Evolutionary conservation across 2,797 vertebrate species (phyloP), one percentile per base, ranked within the genome.

Genomic region (Serranus cabrilla): DNA sequence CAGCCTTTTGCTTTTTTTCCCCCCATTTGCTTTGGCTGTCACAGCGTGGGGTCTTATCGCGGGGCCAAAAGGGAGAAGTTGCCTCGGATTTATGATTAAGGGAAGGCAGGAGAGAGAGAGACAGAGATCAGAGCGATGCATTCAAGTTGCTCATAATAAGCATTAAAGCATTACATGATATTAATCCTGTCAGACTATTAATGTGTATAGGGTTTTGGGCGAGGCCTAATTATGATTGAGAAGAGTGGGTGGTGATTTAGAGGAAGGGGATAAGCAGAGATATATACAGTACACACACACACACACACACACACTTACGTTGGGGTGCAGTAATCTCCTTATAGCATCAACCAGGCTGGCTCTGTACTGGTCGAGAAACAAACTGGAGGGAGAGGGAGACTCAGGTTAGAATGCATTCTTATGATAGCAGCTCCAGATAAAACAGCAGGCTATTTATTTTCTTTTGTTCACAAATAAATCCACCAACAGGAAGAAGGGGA

Each of bases 161-260:
- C 95, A 97, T 98, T 98, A 97, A 98, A 98, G 97, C 96, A 97
- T 98, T 97, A 98, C 97, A 97, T 96, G 97, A 98, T 97, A 99
- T 98, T 98, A 99, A 99, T 97, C 97, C 97, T 95, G 94, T 97
- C 96, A 96, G 96, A 96, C 96, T 95, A 96, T 97, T 98, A 95
- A 96, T 96, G 95, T 95, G 95, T 94, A 95, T 95, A 95, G 96
- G 95, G 71, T 83, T 96, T 94, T 93, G 94, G 95, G 93, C 86
- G 87, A 92, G 94, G 95, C 95, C 96, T 97, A 98, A 98, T 98
- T 97, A 98, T 96, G 95, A 95, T 88, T 76, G 91, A 95, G 96
- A 94, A 89, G 93, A 94, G 92, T 87, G 91, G 93, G 94, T 93
- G 94, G 91, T 94, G 95, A 78, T 81, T 85, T 81, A 79, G 74